These are phyloP conservation scores for Xanthorhoe spadicearia DNA, from an alignment of 2,888 invertebrate species.

Conservation along the genomic window DNA sequence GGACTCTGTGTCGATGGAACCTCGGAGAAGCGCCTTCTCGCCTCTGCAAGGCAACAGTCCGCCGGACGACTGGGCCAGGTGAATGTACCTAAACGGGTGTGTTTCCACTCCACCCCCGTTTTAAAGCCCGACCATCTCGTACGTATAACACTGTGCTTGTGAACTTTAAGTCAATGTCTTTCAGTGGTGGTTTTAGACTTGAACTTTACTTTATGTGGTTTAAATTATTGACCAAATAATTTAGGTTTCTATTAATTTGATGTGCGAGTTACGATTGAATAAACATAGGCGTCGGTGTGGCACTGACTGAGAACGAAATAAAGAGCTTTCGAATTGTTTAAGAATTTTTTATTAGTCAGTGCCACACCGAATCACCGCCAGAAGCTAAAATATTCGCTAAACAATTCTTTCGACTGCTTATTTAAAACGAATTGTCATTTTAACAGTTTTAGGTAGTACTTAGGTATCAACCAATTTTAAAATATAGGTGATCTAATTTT, in stretches of 20 bases:
- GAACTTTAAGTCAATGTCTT: conserved; percentile 45
- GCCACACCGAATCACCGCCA: too few relatives aligned
- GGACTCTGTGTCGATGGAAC: conserved; percentile 64
- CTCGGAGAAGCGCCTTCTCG: conserved; percentile 86
- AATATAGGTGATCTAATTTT: neutral
- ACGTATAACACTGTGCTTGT: conserved; percentile 51
- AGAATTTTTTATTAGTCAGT: too few relatives aligned
- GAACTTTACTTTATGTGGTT: conserved; percentile 17
- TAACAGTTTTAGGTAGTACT: too few relatives aligned
- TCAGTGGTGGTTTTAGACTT: conserved; percentile 40
- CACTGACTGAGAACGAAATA: too few relatives aligned
- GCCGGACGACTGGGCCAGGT: conserved; percentile 88
- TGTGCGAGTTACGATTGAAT: too few relatives aligned
- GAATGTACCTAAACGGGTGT: conserved; percentile 79
- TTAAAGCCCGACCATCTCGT: conserved; percentile 54
- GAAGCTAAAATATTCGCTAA: neutral
- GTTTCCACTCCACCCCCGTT: conserved; percentile 64
- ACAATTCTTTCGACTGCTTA: neutral
- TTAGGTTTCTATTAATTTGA: too few relatives aligned
- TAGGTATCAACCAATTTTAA: too few relatives aligned
- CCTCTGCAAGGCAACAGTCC: conserved; percentile 81
- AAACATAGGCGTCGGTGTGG: too few relatives aligned
- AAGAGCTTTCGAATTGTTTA: too few relatives aligned
- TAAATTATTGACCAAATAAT: conserved; percentile 23
- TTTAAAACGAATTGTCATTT: neutral